phyloP scores from a whole-genome alignment of 1,140 invertebrate species.

The Danaus plexippus region DNA sequence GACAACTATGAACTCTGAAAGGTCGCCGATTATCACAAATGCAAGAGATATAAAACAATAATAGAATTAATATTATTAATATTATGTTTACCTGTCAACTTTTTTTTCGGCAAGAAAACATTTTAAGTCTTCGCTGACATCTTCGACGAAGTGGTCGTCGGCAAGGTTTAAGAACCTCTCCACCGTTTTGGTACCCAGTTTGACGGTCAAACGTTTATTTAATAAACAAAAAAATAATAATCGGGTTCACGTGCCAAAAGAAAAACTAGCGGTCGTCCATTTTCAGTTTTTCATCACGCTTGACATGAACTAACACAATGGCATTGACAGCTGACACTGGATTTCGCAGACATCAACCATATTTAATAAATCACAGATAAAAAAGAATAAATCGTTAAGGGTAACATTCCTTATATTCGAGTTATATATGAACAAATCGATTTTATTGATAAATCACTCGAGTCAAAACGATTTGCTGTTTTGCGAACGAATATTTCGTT shows the following conservation, averaged over 20 bases:
- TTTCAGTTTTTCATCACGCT: slow-evolving; percentile 49
- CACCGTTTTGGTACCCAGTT: slow-evolving; percentile 70
- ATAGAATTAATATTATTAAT: slow-evolving; percentile 5
- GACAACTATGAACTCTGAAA: no score
- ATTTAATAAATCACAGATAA: background rate
- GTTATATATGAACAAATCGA: no score
- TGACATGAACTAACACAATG: slow-evolving; percentile 25
- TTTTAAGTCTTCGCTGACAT: slow-evolving; percentile 68
- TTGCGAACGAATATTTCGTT: no score
- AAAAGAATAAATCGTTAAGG: no score
- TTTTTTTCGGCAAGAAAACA: slow-evolving; percentile 62
- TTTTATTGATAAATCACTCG: no score
- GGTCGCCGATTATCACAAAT: no score
- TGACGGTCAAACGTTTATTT: slow-evolving; percentile 44
- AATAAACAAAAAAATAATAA: slow-evolving; percentile 45
- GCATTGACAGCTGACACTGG: slow-evolving; percentile 15
- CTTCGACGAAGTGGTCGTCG: slow-evolving; percentile 64
- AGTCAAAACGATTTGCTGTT: no score
- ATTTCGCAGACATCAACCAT: slow-evolving; percentile 1
- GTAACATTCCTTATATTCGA: no score
- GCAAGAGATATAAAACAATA: slow-evolving; percentile 4
- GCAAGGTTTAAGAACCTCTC: slow-evolving; percentile 63
- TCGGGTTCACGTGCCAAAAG: slow-evolving; percentile 47
- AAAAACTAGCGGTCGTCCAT: slow-evolving; percentile 57
- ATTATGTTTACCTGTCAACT: slow-evolving; percentile 66